Percentiles rank a stretch among this genome's conserved stretches.
Evolutionary conservation across 2,797 vertebrate species (phyloP).

Genomic region (Margarornis squamiger): DNA sequence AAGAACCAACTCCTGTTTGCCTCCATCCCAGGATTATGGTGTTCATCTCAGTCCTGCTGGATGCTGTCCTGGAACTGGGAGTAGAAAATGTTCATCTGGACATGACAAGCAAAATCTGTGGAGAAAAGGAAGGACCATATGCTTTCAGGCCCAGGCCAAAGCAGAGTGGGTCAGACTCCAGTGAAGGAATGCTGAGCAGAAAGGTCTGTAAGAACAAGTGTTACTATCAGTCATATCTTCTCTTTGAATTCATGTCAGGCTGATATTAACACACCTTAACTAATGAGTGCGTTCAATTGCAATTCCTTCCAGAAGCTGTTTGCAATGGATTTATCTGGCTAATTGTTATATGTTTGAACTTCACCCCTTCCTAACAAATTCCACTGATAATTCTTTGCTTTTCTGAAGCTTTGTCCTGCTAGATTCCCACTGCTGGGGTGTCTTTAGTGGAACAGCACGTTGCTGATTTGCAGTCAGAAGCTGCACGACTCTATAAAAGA

Average conservation of each 20-base stretch:
- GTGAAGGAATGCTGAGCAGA: background rate
- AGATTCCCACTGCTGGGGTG: background rate
- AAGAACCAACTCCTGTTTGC: background rate
- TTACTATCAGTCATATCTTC: background rate
- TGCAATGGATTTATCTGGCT: background rate
- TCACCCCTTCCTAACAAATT: background rate
- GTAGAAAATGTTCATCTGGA: background rate
- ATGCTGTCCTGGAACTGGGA: background rate
- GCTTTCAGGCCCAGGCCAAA: background rate
- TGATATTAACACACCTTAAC: slow-evolving; percentile 1
- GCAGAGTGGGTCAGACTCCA: background rate
- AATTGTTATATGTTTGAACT: background rate
- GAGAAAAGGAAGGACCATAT: background rate
- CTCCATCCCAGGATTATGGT: background rate
- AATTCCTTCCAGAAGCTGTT: slow-evolving; percentile 12
- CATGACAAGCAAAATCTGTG: background rate
- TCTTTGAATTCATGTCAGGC: background rate
- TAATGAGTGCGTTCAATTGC: slow-evolving; percentile 7
- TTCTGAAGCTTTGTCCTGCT: background rate
- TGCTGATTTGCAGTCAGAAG: background rate
- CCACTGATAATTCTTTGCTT: background rate
- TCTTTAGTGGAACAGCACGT: background rate
- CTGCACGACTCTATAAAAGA: background rate
- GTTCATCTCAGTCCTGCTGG: background rate
- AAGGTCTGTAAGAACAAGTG: background rate